Percentiles rank a stretch among this genome's conserved stretches.
phyloP scores from a whole-genome alignment of 2,113 vertebrate genomes.

The Dasyornis broadbenti region DNA sequence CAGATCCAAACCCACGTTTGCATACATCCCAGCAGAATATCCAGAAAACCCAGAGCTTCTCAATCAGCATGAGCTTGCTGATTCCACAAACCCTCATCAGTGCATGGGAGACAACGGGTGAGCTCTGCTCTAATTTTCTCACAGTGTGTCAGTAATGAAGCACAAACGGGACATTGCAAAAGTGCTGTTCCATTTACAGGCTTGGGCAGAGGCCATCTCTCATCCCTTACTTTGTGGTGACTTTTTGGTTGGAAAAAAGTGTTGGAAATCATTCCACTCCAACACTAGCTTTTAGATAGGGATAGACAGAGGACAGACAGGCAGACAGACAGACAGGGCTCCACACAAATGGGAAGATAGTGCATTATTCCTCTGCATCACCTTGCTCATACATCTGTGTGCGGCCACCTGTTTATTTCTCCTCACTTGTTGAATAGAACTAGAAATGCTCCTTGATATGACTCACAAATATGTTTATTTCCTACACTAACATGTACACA shows the following conservation, averaged over 20 bases:
- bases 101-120: not conserved
- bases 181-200: not conserved
- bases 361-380: not conserved
- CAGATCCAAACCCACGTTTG: not conserved
- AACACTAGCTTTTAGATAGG: not conserved
- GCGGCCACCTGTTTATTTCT: not conserved
- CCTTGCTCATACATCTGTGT: not conserved
- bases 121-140: not conserved
- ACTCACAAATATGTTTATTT: not conserved
- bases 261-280: not conserved
- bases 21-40: not conserved
- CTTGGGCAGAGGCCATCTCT: not conserved
- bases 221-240: not conserved
- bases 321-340: not conserved
- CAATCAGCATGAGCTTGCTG: not conserved
- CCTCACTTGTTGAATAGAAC: not conserved
- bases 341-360: not conserved
- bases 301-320: not conserved
- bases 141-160: not conserved
- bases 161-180: not conserved
- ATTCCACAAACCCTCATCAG: not conserved
- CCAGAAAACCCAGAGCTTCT: not conserved
- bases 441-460: not conserved
- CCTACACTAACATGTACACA: not conserved
- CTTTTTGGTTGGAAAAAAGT: not conserved